phyloP scores from a whole-genome alignment of 2,888 invertebrate species.

The Alentia gelatinosa region DNA sequence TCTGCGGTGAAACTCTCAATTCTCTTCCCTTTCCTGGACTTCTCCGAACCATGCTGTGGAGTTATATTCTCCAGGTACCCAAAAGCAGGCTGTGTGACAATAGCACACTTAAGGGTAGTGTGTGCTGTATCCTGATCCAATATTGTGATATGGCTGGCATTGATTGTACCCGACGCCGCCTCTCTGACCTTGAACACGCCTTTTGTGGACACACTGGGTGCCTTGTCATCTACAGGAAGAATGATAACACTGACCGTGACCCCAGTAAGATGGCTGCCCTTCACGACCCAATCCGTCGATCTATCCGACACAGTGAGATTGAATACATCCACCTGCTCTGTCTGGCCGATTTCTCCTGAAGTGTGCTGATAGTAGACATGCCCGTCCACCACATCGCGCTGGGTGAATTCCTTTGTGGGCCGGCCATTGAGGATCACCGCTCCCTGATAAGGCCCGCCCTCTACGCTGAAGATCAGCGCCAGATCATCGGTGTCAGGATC shows the following conservation, averaged over 20 bases:
- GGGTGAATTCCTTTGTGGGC: conserved; percentile 74
- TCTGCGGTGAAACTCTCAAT: conserved; percentile 76
- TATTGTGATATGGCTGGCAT: conserved; percentile 72
- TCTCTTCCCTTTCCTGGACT: conserved; percentile 73
- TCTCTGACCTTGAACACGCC: conserved; percentile 73
- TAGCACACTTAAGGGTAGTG: conserved; percentile 75
- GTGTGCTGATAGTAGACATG: conserved; percentile 75
- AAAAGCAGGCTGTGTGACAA: conserved; percentile 74
- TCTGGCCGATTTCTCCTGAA: conserved; percentile 76
- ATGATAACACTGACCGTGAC: conserved; percentile 74
- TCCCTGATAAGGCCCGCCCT: conserved; percentile 72
- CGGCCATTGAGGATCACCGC: conserved; percentile 69
- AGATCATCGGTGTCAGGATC: conserved; percentile 76
- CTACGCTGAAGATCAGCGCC: conserved; percentile 73
- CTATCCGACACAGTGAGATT: conserved; percentile 73
- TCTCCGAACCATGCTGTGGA: conserved; percentile 77
- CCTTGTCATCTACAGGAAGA: conserved; percentile 76
- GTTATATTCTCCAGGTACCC: conserved; percentile 79
- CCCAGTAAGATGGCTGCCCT: conserved; percentile 71
- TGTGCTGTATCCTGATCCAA: conserved; percentile 77
- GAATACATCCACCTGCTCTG: conserved; percentile 72
- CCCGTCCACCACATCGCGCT: conserved; percentile 72
- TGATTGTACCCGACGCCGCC: conserved; percentile 73
- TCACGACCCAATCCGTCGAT: conserved; percentile 70
- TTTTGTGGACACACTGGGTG: conserved; percentile 72